These are phyloP conservation scores for Pholis gunnellus DNA, from an alignment of 2,113 vertebrate species.

Conservation along the genomic window DNA sequence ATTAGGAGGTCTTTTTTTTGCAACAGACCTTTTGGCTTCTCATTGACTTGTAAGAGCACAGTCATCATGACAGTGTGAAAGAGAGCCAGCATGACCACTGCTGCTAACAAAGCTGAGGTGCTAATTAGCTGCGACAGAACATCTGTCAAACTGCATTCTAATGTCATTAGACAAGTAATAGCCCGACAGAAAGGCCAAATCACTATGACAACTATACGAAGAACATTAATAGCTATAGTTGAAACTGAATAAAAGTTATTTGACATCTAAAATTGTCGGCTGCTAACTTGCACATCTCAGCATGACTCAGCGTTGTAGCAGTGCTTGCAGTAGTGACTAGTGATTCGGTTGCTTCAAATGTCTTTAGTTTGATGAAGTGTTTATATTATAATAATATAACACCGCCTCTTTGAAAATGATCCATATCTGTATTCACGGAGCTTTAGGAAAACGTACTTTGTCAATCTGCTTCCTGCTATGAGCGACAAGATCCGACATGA, in stretches of 20 bases:
- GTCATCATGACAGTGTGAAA: background rate
- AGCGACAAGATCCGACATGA: background rate
- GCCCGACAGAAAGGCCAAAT: background rate
- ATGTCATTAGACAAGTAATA: background rate
- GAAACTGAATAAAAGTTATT: background rate
- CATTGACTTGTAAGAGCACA: background rate
- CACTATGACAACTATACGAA: background rate
- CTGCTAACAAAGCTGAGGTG: background rate
- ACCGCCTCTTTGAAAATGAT: background rate
- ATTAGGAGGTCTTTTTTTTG: background rate
- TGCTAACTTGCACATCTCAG: background rate
- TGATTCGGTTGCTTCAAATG: background rate
- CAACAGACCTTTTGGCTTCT: background rate
- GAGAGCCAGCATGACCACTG: background rate
- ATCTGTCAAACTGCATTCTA: background rate
- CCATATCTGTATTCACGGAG: background rate
- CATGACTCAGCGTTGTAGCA: slow-evolving; percentile 4
- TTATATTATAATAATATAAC: background rate
- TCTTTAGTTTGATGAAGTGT: background rate
- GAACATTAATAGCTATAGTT: background rate
- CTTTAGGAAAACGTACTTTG: background rate
- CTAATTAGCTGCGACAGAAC: background rate
- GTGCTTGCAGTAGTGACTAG: background rate
- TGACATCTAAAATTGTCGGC: slow-evolving; percentile 7
- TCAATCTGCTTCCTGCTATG: background rate